Conservation (phyloP, 1,140 invertebrate genomes). For the Heterodera schachtii region DNA sequence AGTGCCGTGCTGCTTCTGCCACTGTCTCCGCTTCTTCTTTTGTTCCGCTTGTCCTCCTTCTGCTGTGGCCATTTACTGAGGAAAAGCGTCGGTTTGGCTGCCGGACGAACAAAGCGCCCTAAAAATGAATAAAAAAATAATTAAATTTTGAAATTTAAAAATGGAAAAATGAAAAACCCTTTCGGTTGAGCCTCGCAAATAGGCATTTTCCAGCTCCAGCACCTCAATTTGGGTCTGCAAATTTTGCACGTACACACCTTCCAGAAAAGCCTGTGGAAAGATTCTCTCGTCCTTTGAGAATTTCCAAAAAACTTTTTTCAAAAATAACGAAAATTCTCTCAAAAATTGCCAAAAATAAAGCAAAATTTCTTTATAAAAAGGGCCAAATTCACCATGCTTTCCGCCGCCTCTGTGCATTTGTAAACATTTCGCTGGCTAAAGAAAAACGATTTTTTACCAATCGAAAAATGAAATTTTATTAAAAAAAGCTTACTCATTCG, state of each 20-base stretch:
- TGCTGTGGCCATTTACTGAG: not conserved
- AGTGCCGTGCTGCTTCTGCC: not conserved
- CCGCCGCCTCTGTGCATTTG: too few relatives aligned
- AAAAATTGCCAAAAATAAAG: not conserved
- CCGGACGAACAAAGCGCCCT: slow-evolving; percentile 11
- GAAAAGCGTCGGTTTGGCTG: not conserved
- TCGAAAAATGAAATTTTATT: too few relatives aligned
- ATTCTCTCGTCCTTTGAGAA: slow-evolving; percentile 40
- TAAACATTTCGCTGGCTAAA: too few relatives aligned
- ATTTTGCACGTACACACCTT: slow-evolving; percentile 54
- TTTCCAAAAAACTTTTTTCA: slow-evolving; percentile 10
- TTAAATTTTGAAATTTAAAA: not conserved
- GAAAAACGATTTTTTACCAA: too few relatives aligned
- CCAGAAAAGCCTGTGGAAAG: slow-evolving; percentile 47
- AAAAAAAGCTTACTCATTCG: not conserved
- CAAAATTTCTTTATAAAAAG: not conserved
- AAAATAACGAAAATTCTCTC: not conserved
- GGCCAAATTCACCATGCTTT: too few relatives aligned
- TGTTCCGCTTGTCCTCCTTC: not conserved
- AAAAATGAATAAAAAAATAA: not conserved
- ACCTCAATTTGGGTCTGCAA: slow-evolving; percentile 52
- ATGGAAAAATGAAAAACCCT: not conserved
- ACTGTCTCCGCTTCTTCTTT: not conserved
- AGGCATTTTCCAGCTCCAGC: slow-evolving; percentile 49
- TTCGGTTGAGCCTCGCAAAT: slow-evolving; percentile 43